Conservation (phyloP, 2,888 invertebrate genomes). For the Neuroscelio doddi region DNA sequence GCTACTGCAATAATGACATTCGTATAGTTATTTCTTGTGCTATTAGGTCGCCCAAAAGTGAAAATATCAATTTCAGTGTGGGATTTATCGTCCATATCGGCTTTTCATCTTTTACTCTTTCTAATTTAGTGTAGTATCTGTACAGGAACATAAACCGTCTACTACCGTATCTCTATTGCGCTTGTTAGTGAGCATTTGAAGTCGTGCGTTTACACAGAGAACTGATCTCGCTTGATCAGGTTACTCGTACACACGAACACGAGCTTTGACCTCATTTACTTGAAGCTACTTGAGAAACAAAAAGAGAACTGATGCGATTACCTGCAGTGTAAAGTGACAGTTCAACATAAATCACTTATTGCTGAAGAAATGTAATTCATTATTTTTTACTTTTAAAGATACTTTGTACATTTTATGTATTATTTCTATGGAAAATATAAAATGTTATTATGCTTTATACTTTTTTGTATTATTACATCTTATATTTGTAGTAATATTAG, state of each 20-base stretch:
- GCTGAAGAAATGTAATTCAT: background rate
- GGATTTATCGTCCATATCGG: background rate
- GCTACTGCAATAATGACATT: background rate
- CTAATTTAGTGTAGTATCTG: background rate
- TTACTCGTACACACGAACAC: constrained; percentile 8
- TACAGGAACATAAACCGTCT: constrained; percentile 1
- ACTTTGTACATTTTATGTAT: no score
- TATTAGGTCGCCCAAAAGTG: background rate
- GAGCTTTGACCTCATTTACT: constrained; percentile 5
- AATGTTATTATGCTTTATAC: no score
- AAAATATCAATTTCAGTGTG: background rate
- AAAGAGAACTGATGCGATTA: constrained; percentile 3
- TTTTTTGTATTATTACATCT: no score
- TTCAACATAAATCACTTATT: background rate
- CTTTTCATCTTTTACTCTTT: constrained; percentile 6
- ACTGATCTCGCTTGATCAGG: constrained; percentile 7
- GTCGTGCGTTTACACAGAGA: background rate
- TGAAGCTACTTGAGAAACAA: background rate
- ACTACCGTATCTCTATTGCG: constrained; percentile 1
- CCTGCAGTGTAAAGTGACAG: constrained; percentile 3
- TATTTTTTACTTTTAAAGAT: no score
- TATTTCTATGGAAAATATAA: no score
- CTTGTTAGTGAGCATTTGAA: constrained; percentile 9
- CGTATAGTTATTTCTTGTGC: constrained; percentile 1
- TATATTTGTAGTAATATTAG: no score